These are phyloP conservation scores for Pseudolaguvia tuberculata DNA, from an alignment of 2,113 vertebrate genomes.

Conservation along the genomic window DNA sequence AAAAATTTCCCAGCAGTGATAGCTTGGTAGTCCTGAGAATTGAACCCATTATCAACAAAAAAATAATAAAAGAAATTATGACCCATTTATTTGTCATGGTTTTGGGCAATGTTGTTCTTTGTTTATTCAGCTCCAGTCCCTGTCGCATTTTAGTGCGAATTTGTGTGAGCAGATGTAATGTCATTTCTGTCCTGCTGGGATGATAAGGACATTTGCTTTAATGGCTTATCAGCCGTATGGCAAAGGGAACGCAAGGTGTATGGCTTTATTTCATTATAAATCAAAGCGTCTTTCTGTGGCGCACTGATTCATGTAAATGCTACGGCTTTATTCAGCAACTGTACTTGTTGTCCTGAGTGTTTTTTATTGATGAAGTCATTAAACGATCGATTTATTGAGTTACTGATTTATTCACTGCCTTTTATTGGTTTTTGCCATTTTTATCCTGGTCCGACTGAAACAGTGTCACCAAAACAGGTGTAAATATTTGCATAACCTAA, in stretches of 20 bases:
- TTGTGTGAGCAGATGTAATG: background rate
- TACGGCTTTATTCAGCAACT: constrained; percentile 23
- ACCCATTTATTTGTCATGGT: background rate
- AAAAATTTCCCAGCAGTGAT: no score
- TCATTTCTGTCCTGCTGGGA: background rate
- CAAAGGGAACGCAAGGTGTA: background rate
- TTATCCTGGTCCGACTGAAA: no score
- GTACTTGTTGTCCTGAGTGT: background rate
- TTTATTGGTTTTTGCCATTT: no score
- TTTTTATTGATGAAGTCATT: background rate
- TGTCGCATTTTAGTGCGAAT: constrained; percentile 3
- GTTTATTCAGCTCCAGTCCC: background rate
- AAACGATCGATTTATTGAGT: background rate
- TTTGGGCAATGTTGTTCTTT: background rate
- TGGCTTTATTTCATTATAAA: background rate
- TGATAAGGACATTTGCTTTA: background rate
- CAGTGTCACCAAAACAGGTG: no score
- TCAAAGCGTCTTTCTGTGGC: background rate
- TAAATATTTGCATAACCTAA: no score
- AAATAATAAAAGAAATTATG: background rate
- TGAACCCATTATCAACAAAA: no score
- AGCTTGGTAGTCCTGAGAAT: no score
- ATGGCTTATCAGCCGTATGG: constrained; percentile 13
- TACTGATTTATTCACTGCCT: no score
- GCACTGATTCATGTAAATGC: constrained; percentile 39